These are phyloP conservation scores for Phyllotis vaccarum DNA, from an alignment of 2,797 vertebrate genomes.

Conservation along the genomic window DNA sequence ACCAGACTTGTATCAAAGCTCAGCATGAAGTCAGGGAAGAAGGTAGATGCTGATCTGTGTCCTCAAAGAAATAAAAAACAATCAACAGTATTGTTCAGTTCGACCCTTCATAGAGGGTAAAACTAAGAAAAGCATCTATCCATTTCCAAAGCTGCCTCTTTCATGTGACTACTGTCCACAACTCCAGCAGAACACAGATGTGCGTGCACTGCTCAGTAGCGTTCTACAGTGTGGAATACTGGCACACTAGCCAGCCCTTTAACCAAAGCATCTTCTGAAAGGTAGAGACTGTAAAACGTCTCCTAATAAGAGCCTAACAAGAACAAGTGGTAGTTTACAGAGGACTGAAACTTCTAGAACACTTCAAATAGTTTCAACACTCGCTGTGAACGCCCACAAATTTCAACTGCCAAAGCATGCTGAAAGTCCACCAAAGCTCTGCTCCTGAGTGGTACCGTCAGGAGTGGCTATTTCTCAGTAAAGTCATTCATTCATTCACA, in stretches of 20 bases:
- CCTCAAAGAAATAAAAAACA: neutral
- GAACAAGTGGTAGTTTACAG: neutral
- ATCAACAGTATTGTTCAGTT: neutral
- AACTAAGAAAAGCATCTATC: neutral
- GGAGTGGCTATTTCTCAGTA: neutral
- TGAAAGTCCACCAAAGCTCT: neutral
- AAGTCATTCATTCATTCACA: neutral
- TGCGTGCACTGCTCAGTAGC: fast-evolving
- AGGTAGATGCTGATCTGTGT: neutral
- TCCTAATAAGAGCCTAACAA: neutral
- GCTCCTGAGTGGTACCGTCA: slow-evolving; percentile 8
- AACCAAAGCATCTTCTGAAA: neutral
- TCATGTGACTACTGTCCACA: neutral
- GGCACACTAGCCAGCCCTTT: neutral
- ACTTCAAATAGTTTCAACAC: neutral
- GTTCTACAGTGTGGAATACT: neutral
- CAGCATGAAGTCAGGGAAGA: neutral
- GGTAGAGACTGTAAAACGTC: neutral
- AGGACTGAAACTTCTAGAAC: neutral
- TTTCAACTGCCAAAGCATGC: neutral
- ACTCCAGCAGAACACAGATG: too few relatives aligned
- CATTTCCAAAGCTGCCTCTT: neutral
- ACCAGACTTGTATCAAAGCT: neutral
- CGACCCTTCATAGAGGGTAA: neutral
- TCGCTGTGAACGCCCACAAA: neutral